phyloP scores from a whole-genome alignment of 2,797 vertebrate genomes.

The Spinibarbus caldwelli region DNA sequence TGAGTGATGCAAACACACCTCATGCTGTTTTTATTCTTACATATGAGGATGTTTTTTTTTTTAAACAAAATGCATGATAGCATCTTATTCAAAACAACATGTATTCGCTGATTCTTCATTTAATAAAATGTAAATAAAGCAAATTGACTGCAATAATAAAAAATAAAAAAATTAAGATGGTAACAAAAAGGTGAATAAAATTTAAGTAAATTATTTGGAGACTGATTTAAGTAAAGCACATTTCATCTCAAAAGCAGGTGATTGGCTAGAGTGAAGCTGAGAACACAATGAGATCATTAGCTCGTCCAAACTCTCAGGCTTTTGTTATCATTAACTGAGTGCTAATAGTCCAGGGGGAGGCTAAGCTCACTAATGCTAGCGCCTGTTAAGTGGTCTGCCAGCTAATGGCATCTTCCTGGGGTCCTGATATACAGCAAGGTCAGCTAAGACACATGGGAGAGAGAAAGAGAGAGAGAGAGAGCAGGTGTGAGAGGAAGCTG shows the following conservation, averaged over 20 bases:
- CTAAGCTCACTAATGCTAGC: conserved; percentile 58
- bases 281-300: conserved; percentile 70
- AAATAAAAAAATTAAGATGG: not conserved
- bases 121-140: not conserved
- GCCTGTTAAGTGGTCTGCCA: conserved; percentile 59
- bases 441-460: conserved; percentile 38
- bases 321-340: conserved; percentile 75
- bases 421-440: conserved; percentile 73
- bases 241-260: conserved; percentile 56
- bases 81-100: not conserved
- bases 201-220: not conserved
- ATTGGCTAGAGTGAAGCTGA: conserved; percentile 64
- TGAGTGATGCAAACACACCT: conserved; percentile 61
- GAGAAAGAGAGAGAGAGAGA: not conserved
- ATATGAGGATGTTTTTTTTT: not conserved
- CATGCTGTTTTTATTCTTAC: conserved; percentile 42
- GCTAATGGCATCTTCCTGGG: conserved; percentile 78
- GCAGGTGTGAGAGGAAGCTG: not conserved
- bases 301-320: conserved; percentile 65
- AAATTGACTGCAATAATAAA: not conserved
- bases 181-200: not conserved
- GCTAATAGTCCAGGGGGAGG: conserved; percentile 73
- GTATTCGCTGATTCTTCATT: not conserved
- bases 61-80: not conserved
- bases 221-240: conserved; percentile 8